These are phyloP conservation scores for Mus caroli DNA, from an alignment of 2,797 vertebrate species.

Conservation along the genomic window DNA sequence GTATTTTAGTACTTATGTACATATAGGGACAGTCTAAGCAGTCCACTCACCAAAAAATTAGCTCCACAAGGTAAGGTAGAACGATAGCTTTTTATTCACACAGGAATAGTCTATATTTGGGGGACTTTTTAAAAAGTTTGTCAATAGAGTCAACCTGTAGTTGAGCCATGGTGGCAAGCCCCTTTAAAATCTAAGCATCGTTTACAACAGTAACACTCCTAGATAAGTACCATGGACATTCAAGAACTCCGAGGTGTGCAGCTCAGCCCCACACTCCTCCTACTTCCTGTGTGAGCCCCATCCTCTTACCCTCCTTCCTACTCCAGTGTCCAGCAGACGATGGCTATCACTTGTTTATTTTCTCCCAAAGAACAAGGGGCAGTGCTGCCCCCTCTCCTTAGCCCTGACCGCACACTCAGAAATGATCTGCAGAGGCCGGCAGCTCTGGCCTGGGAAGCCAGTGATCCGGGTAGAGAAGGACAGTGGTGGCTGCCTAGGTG, in stretches of 20 bases:
- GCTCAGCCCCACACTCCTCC: neutral
- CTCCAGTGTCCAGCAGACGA: neutral
- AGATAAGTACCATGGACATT: neutral
- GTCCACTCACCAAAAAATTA: neutral
- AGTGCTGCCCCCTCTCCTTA: neutral
- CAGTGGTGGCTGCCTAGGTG: too few relatives aligned
- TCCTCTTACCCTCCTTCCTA: neutral
- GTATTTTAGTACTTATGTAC: too few relatives aligned
- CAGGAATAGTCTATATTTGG: neutral
- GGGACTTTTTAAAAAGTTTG: neutral
- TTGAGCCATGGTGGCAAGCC: neutral
- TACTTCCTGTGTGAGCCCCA: neutral
- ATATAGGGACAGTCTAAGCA: neutral
- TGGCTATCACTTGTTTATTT: neutral
- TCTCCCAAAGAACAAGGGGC: neutral
- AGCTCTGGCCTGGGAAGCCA: neutral
- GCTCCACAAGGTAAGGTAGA: neutral
- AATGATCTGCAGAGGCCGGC: too few relatives aligned
- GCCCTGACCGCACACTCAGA: neutral
- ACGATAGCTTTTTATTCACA: neutral
- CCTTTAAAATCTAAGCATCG: neutral
- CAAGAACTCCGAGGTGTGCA: neutral
- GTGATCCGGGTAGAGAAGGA: too few relatives aligned
- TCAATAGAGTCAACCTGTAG: neutral
- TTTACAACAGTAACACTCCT: neutral